These are phyloP conservation scores for Stegostoma tigrinum DNA, from an alignment of 2,113 vertebrate genomes.

Conservation along the genomic window DNA sequence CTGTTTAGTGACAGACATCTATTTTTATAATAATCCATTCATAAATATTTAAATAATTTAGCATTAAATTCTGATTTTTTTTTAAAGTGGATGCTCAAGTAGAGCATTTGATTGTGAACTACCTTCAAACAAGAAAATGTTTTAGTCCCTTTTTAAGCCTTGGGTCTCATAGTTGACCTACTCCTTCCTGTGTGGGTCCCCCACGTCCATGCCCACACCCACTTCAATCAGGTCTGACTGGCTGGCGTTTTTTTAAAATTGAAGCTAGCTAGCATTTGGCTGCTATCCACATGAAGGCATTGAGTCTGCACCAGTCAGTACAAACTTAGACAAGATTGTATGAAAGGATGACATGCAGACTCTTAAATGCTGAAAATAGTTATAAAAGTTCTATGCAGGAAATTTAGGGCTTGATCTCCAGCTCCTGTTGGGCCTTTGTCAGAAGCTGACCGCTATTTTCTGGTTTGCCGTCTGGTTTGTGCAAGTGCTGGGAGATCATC, in stretches of 20 bases:
- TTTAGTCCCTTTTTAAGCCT: neutral
- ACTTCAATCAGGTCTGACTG: neutral
- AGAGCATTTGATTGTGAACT: neutral
- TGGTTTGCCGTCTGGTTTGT: neutral
- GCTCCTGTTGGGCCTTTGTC: neutral
- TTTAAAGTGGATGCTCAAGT: neutral
- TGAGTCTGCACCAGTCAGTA: neutral
- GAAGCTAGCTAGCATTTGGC: too few relatives aligned
- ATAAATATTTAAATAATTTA: neutral
- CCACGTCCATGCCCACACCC: too few relatives aligned
- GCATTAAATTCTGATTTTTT: neutral
- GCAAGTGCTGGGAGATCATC: too few relatives aligned
- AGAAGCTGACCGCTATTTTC: neutral
- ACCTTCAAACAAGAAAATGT: neutral
- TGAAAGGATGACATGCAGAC: neutral
- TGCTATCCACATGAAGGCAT: too few relatives aligned
- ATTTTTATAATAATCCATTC: slow-evolving; percentile 10
- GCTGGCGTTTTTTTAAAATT: too few relatives aligned
- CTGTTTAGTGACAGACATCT: neutral
- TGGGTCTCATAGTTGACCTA: neutral
- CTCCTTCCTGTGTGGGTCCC: neutral
- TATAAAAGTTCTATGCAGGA: neutral
- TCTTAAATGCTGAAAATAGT: neutral
- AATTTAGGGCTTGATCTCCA: neutral
- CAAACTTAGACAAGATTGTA: neutral